Conservation (phyloP, 2,797 vertebrate species). For the Varecia variegata region DNA sequence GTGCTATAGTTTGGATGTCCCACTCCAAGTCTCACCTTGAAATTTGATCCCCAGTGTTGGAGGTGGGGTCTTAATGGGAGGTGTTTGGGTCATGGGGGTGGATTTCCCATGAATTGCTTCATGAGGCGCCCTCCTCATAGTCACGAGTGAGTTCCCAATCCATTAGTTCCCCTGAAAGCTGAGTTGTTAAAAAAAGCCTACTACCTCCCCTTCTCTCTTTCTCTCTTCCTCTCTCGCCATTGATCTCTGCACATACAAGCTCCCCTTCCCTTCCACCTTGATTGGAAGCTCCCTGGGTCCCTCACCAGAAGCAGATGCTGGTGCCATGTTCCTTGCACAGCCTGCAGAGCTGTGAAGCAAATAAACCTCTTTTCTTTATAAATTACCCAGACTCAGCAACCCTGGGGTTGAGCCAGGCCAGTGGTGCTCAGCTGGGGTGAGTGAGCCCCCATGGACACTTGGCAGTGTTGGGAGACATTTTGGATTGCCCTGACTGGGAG, state of each 20-base stretch:
- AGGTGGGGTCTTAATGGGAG: not conserved
- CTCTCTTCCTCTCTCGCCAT: not conserved
- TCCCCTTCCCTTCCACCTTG: not conserved
- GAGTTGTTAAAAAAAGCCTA: not conserved
- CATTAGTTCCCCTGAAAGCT: not conserved
- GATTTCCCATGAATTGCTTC: not conserved
- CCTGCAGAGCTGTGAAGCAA: not conserved
- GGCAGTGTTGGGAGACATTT: not conserved
- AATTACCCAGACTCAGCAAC: not conserved
- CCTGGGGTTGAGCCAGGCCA: not conserved
- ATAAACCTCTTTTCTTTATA: not conserved
- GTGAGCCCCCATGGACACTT: fast-evolving
- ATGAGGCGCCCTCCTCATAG: too few relatives aligned
- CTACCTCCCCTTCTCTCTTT: too few relatives aligned
- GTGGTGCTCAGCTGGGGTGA: too few relatives aligned
- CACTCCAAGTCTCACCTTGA: not conserved
- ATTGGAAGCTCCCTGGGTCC: too few relatives aligned
- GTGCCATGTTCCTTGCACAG: not conserved
- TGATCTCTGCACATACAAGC: not conserved
- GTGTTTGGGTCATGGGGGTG: not conserved
- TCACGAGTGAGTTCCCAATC: not conserved
- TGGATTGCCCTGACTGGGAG: too few relatives aligned
- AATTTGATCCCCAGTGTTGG: not conserved
- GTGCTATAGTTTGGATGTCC: not conserved
- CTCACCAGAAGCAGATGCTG: not conserved